Evolutionary conservation across 2,797 vertebrate genomes (phyloP), one percentile per base, ranked within the genome.

Genomic region (Falco concolor): DNA sequence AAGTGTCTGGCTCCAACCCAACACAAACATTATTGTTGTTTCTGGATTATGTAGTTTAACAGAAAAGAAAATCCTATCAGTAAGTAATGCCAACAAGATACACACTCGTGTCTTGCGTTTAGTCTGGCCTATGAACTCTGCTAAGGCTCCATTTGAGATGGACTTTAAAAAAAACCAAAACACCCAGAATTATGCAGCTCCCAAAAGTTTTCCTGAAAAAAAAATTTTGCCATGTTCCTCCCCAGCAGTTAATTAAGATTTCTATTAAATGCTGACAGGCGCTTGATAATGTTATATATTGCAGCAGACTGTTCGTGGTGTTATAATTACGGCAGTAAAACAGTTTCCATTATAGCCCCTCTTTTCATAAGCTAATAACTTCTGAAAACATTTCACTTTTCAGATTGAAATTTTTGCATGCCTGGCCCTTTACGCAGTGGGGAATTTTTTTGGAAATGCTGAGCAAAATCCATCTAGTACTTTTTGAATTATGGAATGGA

Each of bases 211-310:
- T 89, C 68, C 72, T 91, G 74, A 92, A 84, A 96, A 78, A 81
- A 95, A 74, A 21, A 61, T 87, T 96, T 76, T 91, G 74, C 89
- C 25, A 3, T 59, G 49, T 85, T 93, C 64, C 8, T 74, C 56
- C 70, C 57, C n/a, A 95, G 81, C 80, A 96, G 68, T 95, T 96
- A 96, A 95, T 97, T 96, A 97, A 92, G 80, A 50, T 59, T 84
- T 95, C 92, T 94, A 90, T 95, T 95, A 96, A 92, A 96, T n/a
- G 93, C 79, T 95, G 96, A 96, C 93, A 95, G 91, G 72, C 42
- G 1, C 80, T 87, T 93, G 95, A 96, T 96, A 94, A 93, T 57
- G 72, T 97, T 90, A 91, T 83, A 64, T 84, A 73, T 53, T 93
- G 64, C 90, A 94, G 86, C 87, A 93, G 92, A 87, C 87, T 92